These are phyloP conservation scores for Urocitellus parryii DNA, from an alignment of 2,113 vertebrate species.

Conservation along the genomic window DNA sequence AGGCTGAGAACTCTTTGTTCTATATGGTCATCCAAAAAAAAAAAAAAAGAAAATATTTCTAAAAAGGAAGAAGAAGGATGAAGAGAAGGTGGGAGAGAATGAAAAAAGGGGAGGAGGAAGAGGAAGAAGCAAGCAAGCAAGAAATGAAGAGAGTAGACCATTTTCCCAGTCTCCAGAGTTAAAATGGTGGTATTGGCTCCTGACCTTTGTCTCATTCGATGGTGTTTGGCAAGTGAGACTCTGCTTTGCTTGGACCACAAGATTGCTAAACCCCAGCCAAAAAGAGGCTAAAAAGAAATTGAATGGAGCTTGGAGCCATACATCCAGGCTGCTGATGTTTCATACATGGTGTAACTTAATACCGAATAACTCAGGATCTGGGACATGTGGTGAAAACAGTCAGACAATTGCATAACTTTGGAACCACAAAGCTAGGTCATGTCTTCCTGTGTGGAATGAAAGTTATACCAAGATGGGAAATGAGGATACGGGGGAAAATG, in stretches of 20 bases:
- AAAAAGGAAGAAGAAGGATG: rapidly evolving
- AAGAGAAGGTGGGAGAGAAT: rapidly evolving
- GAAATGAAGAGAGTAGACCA: rapidly evolving
- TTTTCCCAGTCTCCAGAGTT: background rate
- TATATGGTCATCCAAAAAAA: background rate
- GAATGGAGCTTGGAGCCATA: background rate
- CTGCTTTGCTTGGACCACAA: background rate
- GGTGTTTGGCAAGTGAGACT: background rate
- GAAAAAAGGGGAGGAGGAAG: rapidly evolving
- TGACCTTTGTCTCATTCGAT: background rate
- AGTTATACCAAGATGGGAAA: slow-evolving; percentile 32
- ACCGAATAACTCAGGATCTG: background rate
- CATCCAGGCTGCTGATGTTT: background rate
- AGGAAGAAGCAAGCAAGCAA: rapidly evolving
- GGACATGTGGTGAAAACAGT: background rate
- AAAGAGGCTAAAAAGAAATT: background rate
- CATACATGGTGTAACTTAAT: background rate
- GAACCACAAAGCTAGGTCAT: background rate
- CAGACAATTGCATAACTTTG: background rate
- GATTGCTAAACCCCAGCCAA: slow-evolving; percentile 21
- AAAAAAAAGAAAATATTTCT: background rate
- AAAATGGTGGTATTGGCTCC: background rate
- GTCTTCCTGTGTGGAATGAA: slow-evolving; percentile 26
- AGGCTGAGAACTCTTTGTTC: background rate
- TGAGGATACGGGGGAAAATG: background rate